Evolutionary conservation across 2,797 vertebrate species (phyloP).

Genomic region (Arremon aurantiirostris): DNA sequence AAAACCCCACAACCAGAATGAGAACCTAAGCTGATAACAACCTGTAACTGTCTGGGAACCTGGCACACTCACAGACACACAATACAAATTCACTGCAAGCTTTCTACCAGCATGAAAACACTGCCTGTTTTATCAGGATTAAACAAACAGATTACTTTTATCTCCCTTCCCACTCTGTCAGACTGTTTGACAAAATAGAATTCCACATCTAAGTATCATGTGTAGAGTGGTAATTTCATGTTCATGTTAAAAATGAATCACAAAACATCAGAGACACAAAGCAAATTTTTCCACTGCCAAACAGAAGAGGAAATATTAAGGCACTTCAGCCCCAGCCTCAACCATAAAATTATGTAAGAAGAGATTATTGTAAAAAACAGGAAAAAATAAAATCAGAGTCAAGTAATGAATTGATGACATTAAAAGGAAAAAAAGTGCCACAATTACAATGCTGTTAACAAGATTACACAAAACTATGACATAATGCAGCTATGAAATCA

Average conservation of each 20-base stretch:
- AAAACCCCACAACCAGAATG: neutral
- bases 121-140: neutral
- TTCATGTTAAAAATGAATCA: neutral
- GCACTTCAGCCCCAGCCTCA: neutral
- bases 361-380: neutral
- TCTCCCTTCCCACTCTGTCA: neutral
- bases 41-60: neutral
- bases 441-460: neutral
- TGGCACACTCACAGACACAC: neutral
- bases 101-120: neutral
- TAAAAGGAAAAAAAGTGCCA: neutral
- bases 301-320: neutral
- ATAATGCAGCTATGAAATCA: neutral
- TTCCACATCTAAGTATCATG: neutral
- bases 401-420: neutral
- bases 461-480: neutral
- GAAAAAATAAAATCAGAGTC: neutral
- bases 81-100: neutral
- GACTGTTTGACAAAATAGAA: neutral
- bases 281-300: neutral
- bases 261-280: neutral
- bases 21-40: neutral
- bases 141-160: constrained; percentile 7
- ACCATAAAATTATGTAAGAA: neutral
- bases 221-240: neutral